These are phyloP conservation scores for Gymnopithys bicolor DNA, from an alignment of 2,797 vertebrate genomes.

Conservation along the genomic window DNA sequence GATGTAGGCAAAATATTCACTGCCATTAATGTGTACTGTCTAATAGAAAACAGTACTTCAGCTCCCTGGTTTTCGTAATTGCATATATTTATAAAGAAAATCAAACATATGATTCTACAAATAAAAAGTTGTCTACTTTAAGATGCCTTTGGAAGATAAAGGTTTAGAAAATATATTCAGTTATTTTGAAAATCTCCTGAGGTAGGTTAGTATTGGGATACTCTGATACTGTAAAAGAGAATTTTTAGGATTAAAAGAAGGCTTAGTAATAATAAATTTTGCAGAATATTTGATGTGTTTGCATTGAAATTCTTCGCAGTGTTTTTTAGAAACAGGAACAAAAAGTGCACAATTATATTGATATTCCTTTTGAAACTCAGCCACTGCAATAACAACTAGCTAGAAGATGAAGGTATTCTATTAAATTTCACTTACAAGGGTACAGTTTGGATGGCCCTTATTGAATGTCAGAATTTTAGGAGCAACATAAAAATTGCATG, in stretches of 20 bases:
- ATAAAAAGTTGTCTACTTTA: constrained; percentile 66
- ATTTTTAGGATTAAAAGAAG: constrained; percentile 60
- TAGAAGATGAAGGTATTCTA: constrained; percentile 58
- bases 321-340: constrained; percentile 46
- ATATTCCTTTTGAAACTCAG: constrained; percentile 55
- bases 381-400: constrained; percentile 54
- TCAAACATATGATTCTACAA: constrained; percentile 49
- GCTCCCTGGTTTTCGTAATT: constrained; percentile 60
- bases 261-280: constrained; percentile 56
- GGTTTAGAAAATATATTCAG: constrained; percentile 63
- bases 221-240: constrained; percentile 46
- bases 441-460: constrained; percentile 34
- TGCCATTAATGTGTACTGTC: constrained; percentile 76
- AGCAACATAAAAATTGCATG: constrained; percentile 12
- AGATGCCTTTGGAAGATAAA: constrained; percentile 75
- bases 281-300: constrained; percentile 57
- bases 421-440: constrained; percentile 40
- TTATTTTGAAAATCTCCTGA: constrained; percentile 54
- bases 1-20: constrained; percentile 75
- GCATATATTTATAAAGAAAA: constrained; percentile 68
- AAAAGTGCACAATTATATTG: constrained; percentile 42
- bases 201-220: constrained; percentile 70
- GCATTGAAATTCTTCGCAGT: constrained; percentile 50
- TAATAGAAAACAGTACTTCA: constrained; percentile 58
- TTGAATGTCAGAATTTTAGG: constrained; percentile 8